Evolutionary conservation across 2,888 invertebrate species (phyloP), one percentile per base, ranked within the genome.

Genomic region (Liodrosophila aerea): DNA sequence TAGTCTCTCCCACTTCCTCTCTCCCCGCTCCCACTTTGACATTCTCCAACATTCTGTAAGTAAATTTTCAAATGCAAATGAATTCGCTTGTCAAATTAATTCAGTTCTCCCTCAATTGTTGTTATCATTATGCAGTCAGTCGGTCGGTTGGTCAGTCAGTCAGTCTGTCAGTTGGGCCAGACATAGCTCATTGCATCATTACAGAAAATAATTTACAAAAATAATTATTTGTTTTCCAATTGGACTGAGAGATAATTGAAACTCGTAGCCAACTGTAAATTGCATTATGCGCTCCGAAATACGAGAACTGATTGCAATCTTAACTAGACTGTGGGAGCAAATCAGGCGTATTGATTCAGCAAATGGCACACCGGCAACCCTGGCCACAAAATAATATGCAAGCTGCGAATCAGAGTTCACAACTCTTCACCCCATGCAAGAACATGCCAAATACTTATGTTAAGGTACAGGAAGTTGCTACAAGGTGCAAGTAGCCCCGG

Each of bases 61-160:
- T 76, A 66, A 41, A 74, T 73, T 72, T 66, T 59, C 45, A 69
- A 71, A 76, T 73, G 76, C 63, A 69, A 74, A 74, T 75, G 76
- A 69, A 61, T 66, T 53, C 52, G 15, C 50, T 58, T 67, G 71
- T 74, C 74, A 56, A 64, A 67, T 71, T 67, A 64, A 71, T 70
- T 73, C 41, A 29, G 27, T 22, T 44, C 47, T 8, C 44, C 8
- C 40, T 16, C 30, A n/a, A 33, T 18, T 41, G 36, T 39, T 56
- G 39, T 60, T 44, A 33, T 57, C 67, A 68, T 64, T 71, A 68
- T 54, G 54, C 51, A 65, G n/a, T n/a, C n/a, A n/a, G n/a, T n/a
- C 12, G 49, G 43, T 60, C 46, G 22, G 31, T 33, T 12, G 7
- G 12, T 15, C 13, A 0, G 34, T 36, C 15, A 9, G 51, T 22